Percentiles rank a stretch among this genome's conserved stretches.
These are phyloP conservation scores for Plebejus anna DNA, from an alignment of 2,888 invertebrate genomes.

Conservation along the genomic window DNA sequence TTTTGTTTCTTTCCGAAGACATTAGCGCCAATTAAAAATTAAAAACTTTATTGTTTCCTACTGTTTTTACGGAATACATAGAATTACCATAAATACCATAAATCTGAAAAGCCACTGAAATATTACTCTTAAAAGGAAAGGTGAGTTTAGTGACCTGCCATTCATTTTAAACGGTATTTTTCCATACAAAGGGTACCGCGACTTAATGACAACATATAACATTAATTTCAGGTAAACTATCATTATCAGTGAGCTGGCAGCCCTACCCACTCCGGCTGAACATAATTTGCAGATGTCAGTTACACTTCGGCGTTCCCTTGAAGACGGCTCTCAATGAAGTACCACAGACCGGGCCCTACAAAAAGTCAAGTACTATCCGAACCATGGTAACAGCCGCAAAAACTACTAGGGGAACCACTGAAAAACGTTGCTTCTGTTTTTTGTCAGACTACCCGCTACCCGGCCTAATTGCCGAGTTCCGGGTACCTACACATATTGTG, in stretches of 20 bases:
- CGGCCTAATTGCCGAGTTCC: slow-evolving; percentile 19
- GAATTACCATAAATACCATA: not conserved
- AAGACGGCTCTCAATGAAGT: slow-evolving; percentile 27
- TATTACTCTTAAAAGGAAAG: not conserved
- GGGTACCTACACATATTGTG: not conserved
- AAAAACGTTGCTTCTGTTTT: slow-evolving; percentile 20
- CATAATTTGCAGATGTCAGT: slow-evolving; percentile 37
- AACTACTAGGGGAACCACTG: slow-evolving; percentile 6
- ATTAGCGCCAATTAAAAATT: not conserved
- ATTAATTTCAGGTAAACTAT: not conserved
- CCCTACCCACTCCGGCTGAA: slow-evolving; percentile 27
- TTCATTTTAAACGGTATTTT: not conserved
- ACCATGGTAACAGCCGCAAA: slow-evolving; percentile 22
- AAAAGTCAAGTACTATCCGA: slow-evolving; percentile 24
- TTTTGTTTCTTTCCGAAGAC: not conserved
- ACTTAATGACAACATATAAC: not conserved
- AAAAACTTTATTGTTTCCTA: not conserved
- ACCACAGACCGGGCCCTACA: slow-evolving; percentile 11
- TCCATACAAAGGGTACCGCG: not conserved
- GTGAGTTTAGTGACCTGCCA: not conserved
- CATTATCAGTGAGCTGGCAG: not conserved
- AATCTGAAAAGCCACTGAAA: not conserved
- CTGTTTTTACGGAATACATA: not conserved
- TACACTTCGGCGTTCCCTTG: slow-evolving; percentile 37
- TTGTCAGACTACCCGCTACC: slow-evolving; percentile 6